Conservation (phyloP, 2,888 invertebrate genomes). For the Hecatera dysodea region DNA sequence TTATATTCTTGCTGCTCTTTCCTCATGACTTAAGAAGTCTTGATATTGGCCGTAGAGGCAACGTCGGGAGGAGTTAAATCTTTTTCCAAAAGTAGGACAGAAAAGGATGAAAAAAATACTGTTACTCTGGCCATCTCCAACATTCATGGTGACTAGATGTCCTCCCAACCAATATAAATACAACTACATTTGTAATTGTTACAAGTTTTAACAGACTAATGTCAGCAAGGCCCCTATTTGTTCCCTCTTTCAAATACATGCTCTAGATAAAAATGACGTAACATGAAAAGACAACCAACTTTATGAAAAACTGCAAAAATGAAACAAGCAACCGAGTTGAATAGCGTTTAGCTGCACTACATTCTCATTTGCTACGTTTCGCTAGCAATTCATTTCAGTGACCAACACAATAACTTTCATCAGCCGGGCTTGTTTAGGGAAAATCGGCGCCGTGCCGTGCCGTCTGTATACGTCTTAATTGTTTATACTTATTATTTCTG, state of each 20-base stretch:
- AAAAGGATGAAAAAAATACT: no score
- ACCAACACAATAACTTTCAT: slow-evolving; percentile 82
- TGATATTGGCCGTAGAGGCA: no score
- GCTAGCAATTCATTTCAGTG: slow-evolving; percentile 63
- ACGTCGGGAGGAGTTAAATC: no score
- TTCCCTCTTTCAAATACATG: background rate
- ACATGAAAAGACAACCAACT: slow-evolving; percentile 33
- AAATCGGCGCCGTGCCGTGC: slow-evolving; percentile 69
- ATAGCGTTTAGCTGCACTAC: slow-evolving; percentile 60
- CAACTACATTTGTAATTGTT: background rate
- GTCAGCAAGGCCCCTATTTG: background rate
- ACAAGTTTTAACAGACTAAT: background rate
- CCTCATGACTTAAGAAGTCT: no score
- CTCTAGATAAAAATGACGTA: slow-evolving; percentile 9
- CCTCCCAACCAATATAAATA: background rate
- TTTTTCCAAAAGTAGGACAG: no score
- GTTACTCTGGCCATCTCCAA: background rate
- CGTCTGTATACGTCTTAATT: slow-evolving; percentile 80
- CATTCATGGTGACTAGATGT: background rate
- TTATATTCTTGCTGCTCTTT: no score
- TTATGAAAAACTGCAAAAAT: slow-evolving; percentile 49
- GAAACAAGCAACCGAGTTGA: slow-evolving; percentile 48
- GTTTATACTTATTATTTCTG: slow-evolving; percentile 68
- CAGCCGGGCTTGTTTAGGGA: slow-evolving; percentile 86
- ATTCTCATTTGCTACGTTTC: slow-evolving; percentile 59